phyloP scores from a whole-genome alignment of 2,797 vertebrate genomes.

The Spinus olivaceus region DNA sequence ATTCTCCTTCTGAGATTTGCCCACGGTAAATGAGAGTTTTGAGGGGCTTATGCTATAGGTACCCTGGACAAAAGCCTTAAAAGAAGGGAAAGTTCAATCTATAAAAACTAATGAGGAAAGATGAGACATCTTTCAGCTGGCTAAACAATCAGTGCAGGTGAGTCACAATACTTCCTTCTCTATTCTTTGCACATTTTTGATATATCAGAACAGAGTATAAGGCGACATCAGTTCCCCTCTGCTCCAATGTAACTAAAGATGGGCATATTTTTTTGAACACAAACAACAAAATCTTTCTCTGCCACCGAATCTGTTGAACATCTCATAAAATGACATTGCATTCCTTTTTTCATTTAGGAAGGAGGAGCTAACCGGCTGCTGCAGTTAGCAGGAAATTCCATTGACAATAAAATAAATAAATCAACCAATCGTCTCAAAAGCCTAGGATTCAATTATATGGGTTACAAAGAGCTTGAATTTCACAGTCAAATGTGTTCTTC shows the following conservation, averaged over 20 bases:
- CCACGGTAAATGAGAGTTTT: background rate
- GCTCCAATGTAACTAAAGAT: background rate
- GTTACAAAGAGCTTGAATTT: slow-evolving; percentile 21
- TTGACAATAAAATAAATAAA: slow-evolving; percentile 40
- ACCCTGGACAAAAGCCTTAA: background rate
- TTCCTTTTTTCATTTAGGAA: slow-evolving; percentile 7
- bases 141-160: background rate
- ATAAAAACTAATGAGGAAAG: background rate
- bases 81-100: background rate
- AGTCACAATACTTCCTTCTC: background rate
- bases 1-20: background rate
- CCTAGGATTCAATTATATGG: slow-evolving; percentile 29
- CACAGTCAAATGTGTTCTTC: background rate
- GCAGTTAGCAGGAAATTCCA: slow-evolving; percentile 55
- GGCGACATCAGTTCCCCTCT: background rate
- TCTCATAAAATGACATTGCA: slow-evolving; percentile 20
- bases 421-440: slow-evolving; percentile 31
- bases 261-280: background rate
- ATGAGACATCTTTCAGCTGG: background rate
- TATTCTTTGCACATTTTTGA: background rate
- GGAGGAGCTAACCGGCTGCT: background rate
- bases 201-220: background rate
- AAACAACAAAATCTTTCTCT: slow-evolving; percentile 5
- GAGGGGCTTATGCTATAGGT: background rate
- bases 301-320: slow-evolving; percentile 20